Evolutionary conservation across 2,888 invertebrate genomes (phyloP).

Genomic region (Eutolmus rufibarbis): DNA sequence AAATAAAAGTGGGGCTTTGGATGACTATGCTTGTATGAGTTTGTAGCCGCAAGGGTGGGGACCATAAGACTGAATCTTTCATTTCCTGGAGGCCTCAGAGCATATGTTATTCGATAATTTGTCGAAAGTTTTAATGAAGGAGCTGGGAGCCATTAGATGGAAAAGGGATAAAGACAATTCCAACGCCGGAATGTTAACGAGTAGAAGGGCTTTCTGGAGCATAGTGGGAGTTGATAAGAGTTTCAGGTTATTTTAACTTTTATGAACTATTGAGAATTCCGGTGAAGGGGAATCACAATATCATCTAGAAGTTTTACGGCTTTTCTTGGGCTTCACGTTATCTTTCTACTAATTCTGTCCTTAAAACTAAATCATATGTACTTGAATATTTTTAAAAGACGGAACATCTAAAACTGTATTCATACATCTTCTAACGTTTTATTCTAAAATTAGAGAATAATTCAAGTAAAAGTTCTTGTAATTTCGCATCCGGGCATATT

Average conservation of each 20-base stretch:
- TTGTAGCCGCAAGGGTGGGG: not conserved
- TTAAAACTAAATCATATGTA: not conserved
- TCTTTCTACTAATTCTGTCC: not conserved
- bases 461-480: no score
- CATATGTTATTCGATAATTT: slow-evolving; percentile 48
- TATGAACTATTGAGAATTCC: slow-evolving; percentile 2
- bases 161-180: slow-evolving; percentile 36
- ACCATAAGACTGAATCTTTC: slow-evolving; percentile 29
- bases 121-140: slow-evolving; percentile 48
- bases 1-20: not conserved
- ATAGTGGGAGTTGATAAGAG: slow-evolving; percentile 32
- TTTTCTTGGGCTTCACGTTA: not conserved
- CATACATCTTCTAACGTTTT: no score
- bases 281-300: not conserved
- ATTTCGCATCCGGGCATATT: no score
- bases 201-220: not conserved
- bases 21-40: not conserved
- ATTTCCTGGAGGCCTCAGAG: slow-evolving; percentile 39
- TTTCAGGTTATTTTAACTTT: slow-evolving; percentile 16
- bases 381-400: not conserved
- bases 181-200: slow-evolving; percentile 33
- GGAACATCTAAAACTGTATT: not conserved
- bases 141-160: slow-evolving; percentile 41
- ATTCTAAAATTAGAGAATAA: no score
- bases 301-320: not conserved